These are phyloP conservation scores for Eriocheir sinensis DNA, from an alignment of 1,140 invertebrate genomes.

Conservation along the genomic window DNA sequence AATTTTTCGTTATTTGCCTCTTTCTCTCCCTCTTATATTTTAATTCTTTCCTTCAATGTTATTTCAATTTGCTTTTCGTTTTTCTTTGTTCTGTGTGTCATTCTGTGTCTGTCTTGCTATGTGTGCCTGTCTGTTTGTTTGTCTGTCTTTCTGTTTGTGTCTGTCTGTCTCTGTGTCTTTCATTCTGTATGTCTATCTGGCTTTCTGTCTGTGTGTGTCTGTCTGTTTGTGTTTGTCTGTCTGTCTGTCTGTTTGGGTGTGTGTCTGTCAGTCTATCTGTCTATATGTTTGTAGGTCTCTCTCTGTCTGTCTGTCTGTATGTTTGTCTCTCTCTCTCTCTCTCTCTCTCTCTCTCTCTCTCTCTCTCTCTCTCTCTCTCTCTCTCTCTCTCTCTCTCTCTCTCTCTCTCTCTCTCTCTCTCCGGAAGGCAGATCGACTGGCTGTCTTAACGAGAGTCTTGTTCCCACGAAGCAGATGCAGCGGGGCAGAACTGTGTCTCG, in stretches of 20 bases:
- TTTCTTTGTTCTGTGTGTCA: background rate
- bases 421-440: too few species aligned
- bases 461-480: background rate
- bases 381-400: background rate
- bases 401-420: background rate
- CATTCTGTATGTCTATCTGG: too few species aligned
- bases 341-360: slow-evolving; percentile 11
- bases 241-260: too few species aligned
- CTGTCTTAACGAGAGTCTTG: background rate
- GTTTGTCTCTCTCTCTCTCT: background rate
- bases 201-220: too few species aligned
- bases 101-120: background rate
- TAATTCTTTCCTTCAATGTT: background rate
- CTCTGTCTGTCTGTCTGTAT: too few species aligned
- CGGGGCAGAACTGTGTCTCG: background rate
- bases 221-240: too few species aligned
- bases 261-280: too few species aligned
- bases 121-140: background rate
- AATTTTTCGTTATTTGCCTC: background rate
- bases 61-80: background rate
- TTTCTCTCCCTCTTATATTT: background rate
- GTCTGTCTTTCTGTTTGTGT: too few species aligned
- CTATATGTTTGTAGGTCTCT: too few species aligned
- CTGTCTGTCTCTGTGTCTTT: too few species aligned
- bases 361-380: background rate